phyloP scores from a whole-genome alignment of 2,888 invertebrate genomes.

The Paralinhomoeus sp. region DNA sequence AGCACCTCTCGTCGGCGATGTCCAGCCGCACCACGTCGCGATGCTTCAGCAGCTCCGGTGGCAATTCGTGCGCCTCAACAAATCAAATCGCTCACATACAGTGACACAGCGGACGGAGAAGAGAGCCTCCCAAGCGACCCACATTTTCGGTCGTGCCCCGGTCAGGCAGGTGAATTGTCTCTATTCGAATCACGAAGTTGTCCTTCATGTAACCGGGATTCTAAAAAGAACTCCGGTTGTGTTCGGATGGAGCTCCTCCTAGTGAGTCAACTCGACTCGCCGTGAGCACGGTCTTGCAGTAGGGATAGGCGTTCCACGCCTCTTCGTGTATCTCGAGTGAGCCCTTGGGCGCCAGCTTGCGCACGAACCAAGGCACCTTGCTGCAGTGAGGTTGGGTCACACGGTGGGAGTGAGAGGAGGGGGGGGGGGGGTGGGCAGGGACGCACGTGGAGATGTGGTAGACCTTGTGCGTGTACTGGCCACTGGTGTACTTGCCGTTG shows the following conservation, averaged over 20 bases:
- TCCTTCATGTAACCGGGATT: constrained; percentile 58
- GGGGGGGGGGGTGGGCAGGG: no score
- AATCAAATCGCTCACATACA: no score
- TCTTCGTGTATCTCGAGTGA: constrained; percentile 89
- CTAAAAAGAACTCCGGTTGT: no score
- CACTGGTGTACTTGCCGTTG: constrained; percentile 65
- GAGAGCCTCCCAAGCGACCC: no score
- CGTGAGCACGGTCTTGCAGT: constrained; percentile 56
- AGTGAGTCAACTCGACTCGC: constrained; percentile 9
- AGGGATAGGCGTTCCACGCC: constrained; percentile 98
- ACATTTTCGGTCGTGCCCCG: constrained; percentile 25
- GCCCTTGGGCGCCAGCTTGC: constrained; percentile 64
- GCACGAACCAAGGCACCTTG: constrained; percentile 82
- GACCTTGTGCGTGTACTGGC: constrained; percentile 98
- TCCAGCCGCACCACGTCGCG: constrained; percentile 77
- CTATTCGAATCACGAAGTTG: constrained; percentile 72
- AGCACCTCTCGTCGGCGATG: constrained; percentile 64
- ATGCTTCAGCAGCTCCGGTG: constrained; percentile 60
- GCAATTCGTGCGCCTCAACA: constrained; percentile 61
- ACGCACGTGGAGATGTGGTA: constrained; percentile 29
- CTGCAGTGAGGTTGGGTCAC: no score
- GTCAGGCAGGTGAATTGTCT: constrained; percentile 77
- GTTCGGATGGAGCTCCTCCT: no score
- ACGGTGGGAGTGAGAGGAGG: no score
- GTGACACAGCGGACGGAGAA: no score